Evolutionary conservation across 1,140 invertebrate genomes (phyloP), one percentile per base, ranked within the genome.

Genomic region (Spodoptera frugiperda): DNA sequence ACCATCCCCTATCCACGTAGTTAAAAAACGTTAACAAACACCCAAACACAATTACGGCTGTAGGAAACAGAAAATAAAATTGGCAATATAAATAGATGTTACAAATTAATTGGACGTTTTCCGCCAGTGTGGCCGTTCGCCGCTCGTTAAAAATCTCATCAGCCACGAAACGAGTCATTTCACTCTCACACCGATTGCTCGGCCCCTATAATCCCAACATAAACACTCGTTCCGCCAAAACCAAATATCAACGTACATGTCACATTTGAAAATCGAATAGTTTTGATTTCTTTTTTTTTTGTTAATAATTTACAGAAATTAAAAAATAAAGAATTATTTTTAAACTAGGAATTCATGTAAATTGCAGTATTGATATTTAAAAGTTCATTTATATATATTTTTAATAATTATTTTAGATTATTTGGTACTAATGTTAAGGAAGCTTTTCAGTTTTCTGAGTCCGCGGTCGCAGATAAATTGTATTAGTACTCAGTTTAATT

Each of bases 111-210:
- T 79, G 78, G 75, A 79, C 61, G 77, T 81, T 81, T 79, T 78
- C 78, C 79, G 49, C 48, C 54, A 79, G 73, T 78, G 51, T 79
- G 70, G 55, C 19, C 73, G 65, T 54, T 83, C 78, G 63, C 65
- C 72, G 67, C 83, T 85, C 81, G 83, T 85, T 85, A 85, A 85
- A 85, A 85, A 82, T 77, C 79, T 79, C 83, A 85, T 85, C 83
- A 85, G 61, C 19, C 33, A 46, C 71, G 77, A 73, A 79, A 72
- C 53, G 53, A 46, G 53, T 48, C 51, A 72, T 72, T 72, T 72
- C 49, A 54, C 67, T 54, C 53, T 72, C 53, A 19, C 19, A 25
- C 53, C 54, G 10, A 72, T 72, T 14, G 49, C 49, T 46, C 19
- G 49, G 17, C 15, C 68, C 68, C 68, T 39, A 39, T 25, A 39